Base-by-base conservation (phyloP, 30 jellyfish, hydroid and myxozoan genomes). In the Clytia hemisphaerica region DNA sequence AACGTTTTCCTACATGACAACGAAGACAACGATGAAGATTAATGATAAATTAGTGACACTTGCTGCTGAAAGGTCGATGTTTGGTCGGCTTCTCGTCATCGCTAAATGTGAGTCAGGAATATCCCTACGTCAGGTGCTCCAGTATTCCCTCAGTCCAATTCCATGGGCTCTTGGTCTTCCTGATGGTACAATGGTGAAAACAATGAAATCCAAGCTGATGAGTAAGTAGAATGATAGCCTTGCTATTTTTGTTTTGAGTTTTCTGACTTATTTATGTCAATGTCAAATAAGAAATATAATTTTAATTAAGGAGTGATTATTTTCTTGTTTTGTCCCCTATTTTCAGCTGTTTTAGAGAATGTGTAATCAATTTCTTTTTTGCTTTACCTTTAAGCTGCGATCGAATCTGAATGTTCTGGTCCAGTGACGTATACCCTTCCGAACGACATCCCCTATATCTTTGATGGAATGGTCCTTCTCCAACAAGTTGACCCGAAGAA, bases 141-240 rank as follows among this genome's bases (percentile, higher is more conserved):
- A 32, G 14, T 73, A 57, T 45, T 59, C 85, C n/a, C n/a, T n/a
- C n/a, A n/a, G n/a, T n/a, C n/a, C n/a, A n/a, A n/a, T 73, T n/a
- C n/a, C n/a, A n/a, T n/a, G 85, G 78, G 45, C 85, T 2, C 75
- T 72, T n/a, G 83, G 74, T 4, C 42, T 71, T 22, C 83, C 83
- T 37, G 83, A 54, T 37, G 83, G 83, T 7, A 63, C 46, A n/a
- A 29, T 71, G 42, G 73, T 54, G 25, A 49, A 71, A 37, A 71
- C 83, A 34, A 63, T 53, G 21, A 71, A 71, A 47, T 71, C 83
- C 21, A 71, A 71, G 46, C 46, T 64, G 34, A 42, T 64, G 7
- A 28, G 45, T 64, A 10, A 40, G 16, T 10, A 40, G 10, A 40
- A 40, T 9, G 10, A 7, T 40, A n/a, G 16, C 10, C 53, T 9